These are phyloP conservation scores for Mus caroli DNA, from an alignment of 2,797 vertebrate species.

Conservation along the genomic window DNA sequence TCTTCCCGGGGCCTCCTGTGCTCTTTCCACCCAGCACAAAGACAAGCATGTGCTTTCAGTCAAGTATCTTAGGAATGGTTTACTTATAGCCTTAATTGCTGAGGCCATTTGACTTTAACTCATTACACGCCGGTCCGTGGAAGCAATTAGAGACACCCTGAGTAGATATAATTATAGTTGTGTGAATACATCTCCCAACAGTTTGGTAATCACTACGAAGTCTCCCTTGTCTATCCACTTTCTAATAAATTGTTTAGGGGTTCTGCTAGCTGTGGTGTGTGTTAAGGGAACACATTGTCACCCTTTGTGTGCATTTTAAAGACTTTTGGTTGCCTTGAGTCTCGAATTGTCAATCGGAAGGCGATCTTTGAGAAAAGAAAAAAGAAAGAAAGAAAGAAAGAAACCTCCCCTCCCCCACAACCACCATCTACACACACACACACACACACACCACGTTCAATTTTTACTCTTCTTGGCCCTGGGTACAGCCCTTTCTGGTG, in stretches of 20 bases:
- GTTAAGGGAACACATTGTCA: conserved; percentile 60
- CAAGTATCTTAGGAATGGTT: conserved; percentile 40
- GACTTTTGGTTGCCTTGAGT: conserved; percentile 30
- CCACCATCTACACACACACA: conserved; percentile 33
- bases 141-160: conserved; percentile 15
- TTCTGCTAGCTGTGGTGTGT: conserved; percentile 30
- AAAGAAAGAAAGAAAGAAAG: neutral
- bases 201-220: conserved; percentile 59
- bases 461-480: conserved; percentile 29
- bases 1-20: neutral
- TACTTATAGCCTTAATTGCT: conserved; percentile 55
- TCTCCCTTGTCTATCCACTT: neutral
- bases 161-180: neutral
- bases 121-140: conserved; percentile 50
- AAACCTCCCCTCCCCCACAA: neutral
- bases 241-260: conserved; percentile 62
- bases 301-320: conserved; percentile 69
- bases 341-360: conserved; percentile 54
- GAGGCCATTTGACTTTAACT: conserved; percentile 69
- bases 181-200: neutral
- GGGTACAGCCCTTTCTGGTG: conserved; percentile 50
- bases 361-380: conserved; percentile 62
- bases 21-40: conserved; percentile 58
- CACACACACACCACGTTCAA: conserved; percentile 9
- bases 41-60: conserved; percentile 12